Conservation (phyloP, 1,140 invertebrate species). For the Hylaeus volcanicus region DNA sequence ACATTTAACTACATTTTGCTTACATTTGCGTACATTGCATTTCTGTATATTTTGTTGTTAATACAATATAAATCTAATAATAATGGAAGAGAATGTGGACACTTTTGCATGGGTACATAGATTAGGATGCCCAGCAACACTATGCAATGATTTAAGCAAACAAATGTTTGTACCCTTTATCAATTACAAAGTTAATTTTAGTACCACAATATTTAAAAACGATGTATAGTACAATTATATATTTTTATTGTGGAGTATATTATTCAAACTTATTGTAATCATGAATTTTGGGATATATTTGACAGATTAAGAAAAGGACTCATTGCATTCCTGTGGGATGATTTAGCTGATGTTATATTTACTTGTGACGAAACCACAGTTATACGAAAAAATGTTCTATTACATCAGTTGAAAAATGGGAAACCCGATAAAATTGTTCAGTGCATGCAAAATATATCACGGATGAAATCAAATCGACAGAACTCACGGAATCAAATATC, state of each 20-base stretch:
- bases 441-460: conserved; percentile 58
- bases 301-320: conserved; percentile 70
- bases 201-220: not conserved
- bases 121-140: conserved; percentile 43
- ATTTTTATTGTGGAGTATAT: not conserved
- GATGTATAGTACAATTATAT: not conserved
- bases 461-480: conserved; percentile 60
- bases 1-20: not conserved
- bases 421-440: conserved; percentile 62
- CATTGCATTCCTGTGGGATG: conserved; percentile 71
- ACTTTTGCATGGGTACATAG: conserved; percentile 43
- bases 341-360: conserved; percentile 61
- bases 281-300: conserved; percentile 24
- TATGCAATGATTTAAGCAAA: conserved; percentile 38
- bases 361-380: conserved; percentile 64
- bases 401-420: conserved; percentile 68
- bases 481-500: conserved; percentile 63
- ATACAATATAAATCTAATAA: not conserved
- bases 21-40: not conserved
- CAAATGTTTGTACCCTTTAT: conserved; percentile 45
- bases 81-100: conserved; percentile 34
- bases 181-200: not conserved
- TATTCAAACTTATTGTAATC: not conserved
- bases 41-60: not conserved
- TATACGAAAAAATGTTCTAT: conserved; percentile 72